Percentiles rank a stretch among this genome's conserved stretches.
Evolutionary conservation across 2,888 invertebrate genomes (phyloP).

Genomic region (Arrhopalites spinosus): DNA sequence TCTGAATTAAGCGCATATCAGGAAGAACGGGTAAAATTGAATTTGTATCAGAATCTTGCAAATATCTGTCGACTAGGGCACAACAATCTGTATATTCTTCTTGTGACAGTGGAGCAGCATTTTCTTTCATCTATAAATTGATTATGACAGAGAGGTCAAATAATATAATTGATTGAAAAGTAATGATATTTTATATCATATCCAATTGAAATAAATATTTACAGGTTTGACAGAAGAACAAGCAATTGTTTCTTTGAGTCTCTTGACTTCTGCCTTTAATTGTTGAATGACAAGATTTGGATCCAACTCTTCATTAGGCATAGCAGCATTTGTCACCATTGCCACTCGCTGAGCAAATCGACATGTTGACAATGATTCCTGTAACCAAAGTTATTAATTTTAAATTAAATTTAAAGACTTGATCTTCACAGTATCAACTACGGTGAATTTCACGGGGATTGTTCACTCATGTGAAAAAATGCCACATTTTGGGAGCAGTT

Average conservation of each 20-base stretch:
- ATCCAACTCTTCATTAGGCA: slow-evolving; percentile 61
- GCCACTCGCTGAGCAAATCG: slow-evolving; percentile 65
- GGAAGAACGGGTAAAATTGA: slow-evolving; percentile 56
- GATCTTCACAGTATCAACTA: too few species aligned
- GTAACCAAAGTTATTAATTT: too few species aligned
- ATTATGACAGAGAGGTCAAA: slow-evolving; percentile 43
- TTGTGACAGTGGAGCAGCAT: slow-evolving; percentile 37
- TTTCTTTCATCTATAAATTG: slow-evolving; percentile 22
- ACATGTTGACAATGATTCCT: slow-evolving; percentile 66
- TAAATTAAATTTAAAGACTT: too few species aligned
- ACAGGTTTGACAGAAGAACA: slow-evolving; percentile 52
- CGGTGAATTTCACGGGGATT: too few species aligned
- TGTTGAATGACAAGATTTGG: slow-evolving; percentile 61
- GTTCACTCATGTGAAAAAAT: too few species aligned
- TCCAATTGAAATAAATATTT: too few species aligned
- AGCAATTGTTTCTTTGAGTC: slow-evolving; percentile 59
- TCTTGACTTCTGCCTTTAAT: slow-evolving; percentile 60
- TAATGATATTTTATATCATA: too few species aligned
- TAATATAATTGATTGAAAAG: too few species aligned
- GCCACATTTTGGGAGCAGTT: neutral
- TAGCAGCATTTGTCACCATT: slow-evolving; percentile 62
- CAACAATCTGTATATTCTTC: slow-evolving; percentile 44
- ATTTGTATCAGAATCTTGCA: slow-evolving; percentile 44
- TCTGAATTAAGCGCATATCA: slow-evolving; percentile 58
- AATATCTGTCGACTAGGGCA: slow-evolving; percentile 43